These are phyloP conservation scores for Epistrophella euchroma DNA, from an alignment of 2,888 invertebrate genomes.

Conservation along the genomic window DNA sequence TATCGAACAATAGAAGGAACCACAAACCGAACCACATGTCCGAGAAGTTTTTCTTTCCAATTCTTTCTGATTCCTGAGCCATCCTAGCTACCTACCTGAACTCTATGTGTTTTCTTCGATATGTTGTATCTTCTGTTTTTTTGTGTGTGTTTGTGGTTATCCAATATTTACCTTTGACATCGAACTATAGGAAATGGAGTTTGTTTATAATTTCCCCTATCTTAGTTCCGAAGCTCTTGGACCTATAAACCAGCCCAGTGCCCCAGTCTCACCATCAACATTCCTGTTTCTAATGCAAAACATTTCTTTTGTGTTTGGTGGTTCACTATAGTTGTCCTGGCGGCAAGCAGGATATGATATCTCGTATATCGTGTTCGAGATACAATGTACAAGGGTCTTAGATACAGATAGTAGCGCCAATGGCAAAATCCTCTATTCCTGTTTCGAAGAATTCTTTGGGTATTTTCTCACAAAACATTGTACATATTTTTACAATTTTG, in stretches of 20 bases:
- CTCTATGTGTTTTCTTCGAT: constrained; percentile 4
- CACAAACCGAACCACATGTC: constrained; percentile 55
- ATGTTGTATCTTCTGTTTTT: constrained; percentile 1
- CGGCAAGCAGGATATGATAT: neutral
- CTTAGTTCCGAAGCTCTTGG: neutral
- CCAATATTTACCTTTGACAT: constrained; percentile 68
- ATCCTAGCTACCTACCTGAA: neutral
- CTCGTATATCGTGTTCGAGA: constrained; percentile 5
- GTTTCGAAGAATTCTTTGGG: constrained; percentile 24
- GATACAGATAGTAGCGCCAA: constrained; percentile 24
- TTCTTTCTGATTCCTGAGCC: constrained; percentile 6
- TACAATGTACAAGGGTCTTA: neutral
- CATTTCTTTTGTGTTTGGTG: constrained; percentile 41
- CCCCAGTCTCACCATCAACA: neutral
- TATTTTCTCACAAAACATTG: constrained; percentile 32
- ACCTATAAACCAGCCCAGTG: neutral
- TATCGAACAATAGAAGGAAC: constrained; percentile 39
- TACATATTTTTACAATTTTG: constrained; percentile 51
- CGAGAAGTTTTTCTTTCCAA: constrained; percentile 45
- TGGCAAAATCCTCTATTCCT: constrained; percentile 35
- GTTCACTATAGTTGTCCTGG: constrained; percentile 27
- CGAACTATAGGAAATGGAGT: constrained; percentile 62
- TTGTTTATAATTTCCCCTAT: constrained; percentile 55
- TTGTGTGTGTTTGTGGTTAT: constrained; percentile 1
- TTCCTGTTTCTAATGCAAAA: constrained; percentile 46